phyloP scores from a whole-genome alignment of 1,140 invertebrate genomes.

The Psix sp. region DNA sequence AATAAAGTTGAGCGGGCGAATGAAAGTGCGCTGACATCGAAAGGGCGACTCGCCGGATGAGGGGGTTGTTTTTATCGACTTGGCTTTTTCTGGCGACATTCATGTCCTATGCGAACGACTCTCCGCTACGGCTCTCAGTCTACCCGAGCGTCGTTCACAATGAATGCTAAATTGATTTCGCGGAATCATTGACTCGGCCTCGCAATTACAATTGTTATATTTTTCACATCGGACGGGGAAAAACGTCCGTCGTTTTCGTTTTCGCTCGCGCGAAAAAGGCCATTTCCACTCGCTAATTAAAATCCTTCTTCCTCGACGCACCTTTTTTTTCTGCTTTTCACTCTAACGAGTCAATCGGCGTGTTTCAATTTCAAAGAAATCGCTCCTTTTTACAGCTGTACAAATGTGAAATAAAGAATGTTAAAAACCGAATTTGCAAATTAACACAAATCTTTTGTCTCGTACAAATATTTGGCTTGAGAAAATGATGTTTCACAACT shows the following conservation, averaged over 20 bases:
- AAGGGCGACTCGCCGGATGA: constrained; percentile 29
- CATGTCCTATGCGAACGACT: constrained; percentile 2
- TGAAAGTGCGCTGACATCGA: constrained; percentile 31
- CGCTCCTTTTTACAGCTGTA: too few relatives aligned
- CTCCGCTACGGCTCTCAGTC: constrained; percentile 30
- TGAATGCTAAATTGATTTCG: constrained; percentile 54
- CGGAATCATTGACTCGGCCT: constrained; percentile 33
- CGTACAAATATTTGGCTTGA: too few relatives aligned
- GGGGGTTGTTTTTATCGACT: constrained; percentile 49
- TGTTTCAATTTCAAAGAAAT: too few relatives aligned
- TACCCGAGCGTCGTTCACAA: constrained; percentile 32
- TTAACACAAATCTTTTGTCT: too few relatives aligned
- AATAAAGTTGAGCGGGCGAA: constrained; percentile 34
- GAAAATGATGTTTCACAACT: too few relatives aligned
- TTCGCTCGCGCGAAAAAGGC: constrained; percentile 19
- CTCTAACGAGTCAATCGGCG: constrained; percentile 26
- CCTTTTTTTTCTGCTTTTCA: constrained; percentile 6
- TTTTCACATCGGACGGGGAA: constrained; percentile 31
- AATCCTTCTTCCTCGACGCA: constrained; percentile 15
- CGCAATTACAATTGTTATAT: constrained; percentile 49
- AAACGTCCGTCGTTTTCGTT: constrained; percentile 19
- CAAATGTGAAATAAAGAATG: too few relatives aligned
- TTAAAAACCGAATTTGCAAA: too few relatives aligned
- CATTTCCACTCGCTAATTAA: constrained; percentile 33
- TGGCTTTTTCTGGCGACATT: constrained; percentile 18